Percentiles rank a stretch among this genome's conserved stretches.
Evolutionary conservation across 2,797 vertebrate genomes (phyloP).

Genomic region (Halcyon badia): DNA sequence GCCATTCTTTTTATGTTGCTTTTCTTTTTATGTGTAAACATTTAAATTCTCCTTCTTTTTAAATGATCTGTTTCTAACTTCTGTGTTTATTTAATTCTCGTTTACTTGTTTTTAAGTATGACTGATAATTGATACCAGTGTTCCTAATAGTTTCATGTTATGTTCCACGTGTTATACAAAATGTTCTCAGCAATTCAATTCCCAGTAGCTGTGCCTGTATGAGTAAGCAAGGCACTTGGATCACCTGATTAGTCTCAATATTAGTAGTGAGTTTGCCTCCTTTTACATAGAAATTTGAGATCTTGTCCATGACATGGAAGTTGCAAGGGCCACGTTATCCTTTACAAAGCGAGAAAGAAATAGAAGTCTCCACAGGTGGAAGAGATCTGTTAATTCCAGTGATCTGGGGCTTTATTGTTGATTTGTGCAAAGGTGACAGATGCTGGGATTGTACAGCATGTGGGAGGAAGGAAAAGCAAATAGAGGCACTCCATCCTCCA

Average conservation of each 20-base stretch:
- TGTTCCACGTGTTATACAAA: not conserved
- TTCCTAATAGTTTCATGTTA: not conserved
- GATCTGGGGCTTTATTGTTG: not conserved
- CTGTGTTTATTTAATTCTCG: not conserved
- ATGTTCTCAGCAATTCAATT: not conserved
- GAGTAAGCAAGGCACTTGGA: not conserved
- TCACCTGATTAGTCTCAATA: not conserved
- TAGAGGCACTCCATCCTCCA: not conserved
- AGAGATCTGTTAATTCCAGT: not conserved
- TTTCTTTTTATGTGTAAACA: not conserved
- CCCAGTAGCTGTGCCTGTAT: not conserved
- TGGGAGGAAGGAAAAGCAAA: not conserved
- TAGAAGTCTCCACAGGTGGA: not conserved
- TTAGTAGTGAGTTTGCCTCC: not conserved
- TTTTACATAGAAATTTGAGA: not conserved
- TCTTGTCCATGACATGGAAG: not conserved
- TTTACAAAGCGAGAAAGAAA: not conserved
- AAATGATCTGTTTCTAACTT: not conserved
- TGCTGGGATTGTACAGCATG: not conserved
- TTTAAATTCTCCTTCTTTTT: not conserved
- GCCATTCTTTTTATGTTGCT: not conserved
- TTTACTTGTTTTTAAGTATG: not conserved
- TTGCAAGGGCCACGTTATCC: fast-evolving
- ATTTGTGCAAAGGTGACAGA: not conserved
- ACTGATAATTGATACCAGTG: not conserved